Base-by-base conservation (phyloP, 2,888 invertebrate species). In the Trypoxylon attenuatum region DNA sequence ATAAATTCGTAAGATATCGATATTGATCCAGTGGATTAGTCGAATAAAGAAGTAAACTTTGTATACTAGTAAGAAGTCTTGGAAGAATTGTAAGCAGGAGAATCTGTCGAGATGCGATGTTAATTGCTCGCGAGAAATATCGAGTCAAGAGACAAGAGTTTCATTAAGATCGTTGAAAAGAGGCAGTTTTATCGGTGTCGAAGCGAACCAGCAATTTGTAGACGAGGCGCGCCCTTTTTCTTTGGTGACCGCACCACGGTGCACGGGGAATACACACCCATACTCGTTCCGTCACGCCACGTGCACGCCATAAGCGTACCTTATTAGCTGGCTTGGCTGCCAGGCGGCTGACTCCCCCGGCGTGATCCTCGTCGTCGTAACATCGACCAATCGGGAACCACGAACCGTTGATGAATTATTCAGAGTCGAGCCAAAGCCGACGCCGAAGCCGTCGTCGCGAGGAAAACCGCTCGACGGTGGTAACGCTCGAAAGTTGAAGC, bases 291-390 rank as follows among this genome's bases (percentile, higher is more conserved):
- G 69, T 58, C 64, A 56, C 66, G 64, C 60, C 72, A 69, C 62
- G 76, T 70, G 72, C 62, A 72, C 62, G 67, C 69, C 69, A 65
- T 72, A 75, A 75, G 65, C 76, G 59, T 70, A 62, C 64, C 65
- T 75, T 76, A 72, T 75, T 75, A 76, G 50, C 54, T 27, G 25
- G 71, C 42, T 52, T 38, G 19, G 25, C 55, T 50, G 43, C 33
- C 61, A 49, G 46, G 69, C 67, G 62, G 59, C 58, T 41, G 67
- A n/a, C n/a, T n/a, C n/a, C n/a, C n/a, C n/a, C 63, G 69, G 63
- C 59, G 55, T 56, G 59, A 15, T 53, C 39, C 53, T 45, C 52
- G 54, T 27, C 47, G 16, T 39, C n/a, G 33, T 15, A 22, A 21
- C 49, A 51, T 50, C 39, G 59, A n/a, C 72, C 61, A 67, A 72